phyloP scores from a whole-genome alignment of 2,888 invertebrate genomes.

The Coelinius sp. region DNA sequence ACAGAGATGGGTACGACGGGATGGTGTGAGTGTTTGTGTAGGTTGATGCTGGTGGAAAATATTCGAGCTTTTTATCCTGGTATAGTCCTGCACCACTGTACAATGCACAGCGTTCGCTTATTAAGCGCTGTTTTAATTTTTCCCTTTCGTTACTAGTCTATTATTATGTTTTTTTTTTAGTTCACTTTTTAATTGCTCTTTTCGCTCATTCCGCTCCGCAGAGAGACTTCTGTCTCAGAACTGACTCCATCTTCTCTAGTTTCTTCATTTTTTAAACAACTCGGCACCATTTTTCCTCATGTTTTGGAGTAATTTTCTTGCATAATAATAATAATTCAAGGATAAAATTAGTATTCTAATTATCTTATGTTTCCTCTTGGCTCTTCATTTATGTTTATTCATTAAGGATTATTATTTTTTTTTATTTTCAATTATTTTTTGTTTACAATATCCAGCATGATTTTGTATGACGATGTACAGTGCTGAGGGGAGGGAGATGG shows the following conservation, averaged over 20 bases:
- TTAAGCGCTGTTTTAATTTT: conserved; percentile 39
- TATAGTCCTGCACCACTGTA: conserved; percentile 25
- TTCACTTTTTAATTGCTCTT: background rate
- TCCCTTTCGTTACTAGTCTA: conserved; percentile 14
- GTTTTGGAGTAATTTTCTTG: background rate
- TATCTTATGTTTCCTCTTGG: background rate
- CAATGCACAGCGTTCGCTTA: conserved; percentile 30
- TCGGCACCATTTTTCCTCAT: background rate
- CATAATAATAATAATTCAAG: background rate
- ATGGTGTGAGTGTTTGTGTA: conserved; percentile 14
- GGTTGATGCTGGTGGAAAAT: conserved; percentile 27
- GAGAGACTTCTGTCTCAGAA: background rate
- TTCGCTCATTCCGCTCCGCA: background rate
- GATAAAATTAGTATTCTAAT: background rate
- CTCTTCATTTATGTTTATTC: background rate
- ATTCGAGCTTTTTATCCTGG: conserved; percentile 5
- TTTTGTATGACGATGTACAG: background rate
- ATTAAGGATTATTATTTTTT: background rate
- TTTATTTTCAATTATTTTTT: background rate
- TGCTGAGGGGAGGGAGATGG: background rate
- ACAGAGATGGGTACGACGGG: background rate
- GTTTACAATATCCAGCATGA: background rate
- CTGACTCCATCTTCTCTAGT: background rate
- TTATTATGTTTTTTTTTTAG: conserved; percentile 19
- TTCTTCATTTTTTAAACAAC: background rate